Conservation (phyloP, 2,113 vertebrate species). For the Macroglossus sobrinus region DNA sequence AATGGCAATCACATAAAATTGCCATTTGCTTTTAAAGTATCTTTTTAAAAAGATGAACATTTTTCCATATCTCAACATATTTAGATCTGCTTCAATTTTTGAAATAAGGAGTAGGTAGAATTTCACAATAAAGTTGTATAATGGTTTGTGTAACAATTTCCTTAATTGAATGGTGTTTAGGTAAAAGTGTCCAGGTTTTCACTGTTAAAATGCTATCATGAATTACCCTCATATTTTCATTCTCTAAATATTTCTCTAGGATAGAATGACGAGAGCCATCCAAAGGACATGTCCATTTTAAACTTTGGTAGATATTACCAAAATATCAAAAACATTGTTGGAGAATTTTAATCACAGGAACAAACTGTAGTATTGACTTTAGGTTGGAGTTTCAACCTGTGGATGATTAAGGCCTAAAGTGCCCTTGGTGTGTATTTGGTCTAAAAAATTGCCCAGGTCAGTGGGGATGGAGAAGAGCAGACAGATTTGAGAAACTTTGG, state of each 20-base stretch:
- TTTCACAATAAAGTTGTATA: background rate
- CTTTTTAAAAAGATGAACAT: background rate
- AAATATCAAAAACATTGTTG: background rate
- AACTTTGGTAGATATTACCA: background rate
- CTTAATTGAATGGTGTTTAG: background rate
- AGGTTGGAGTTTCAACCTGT: background rate
- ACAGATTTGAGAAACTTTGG: background rate
- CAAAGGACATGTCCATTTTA: background rate
- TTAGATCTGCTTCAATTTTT: constrained; percentile 11
- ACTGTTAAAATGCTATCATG: background rate
- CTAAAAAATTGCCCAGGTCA: background rate
- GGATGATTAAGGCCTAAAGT: background rate
- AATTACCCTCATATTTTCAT: constrained; percentile 2
- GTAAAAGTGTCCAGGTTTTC: constrained; percentile 1
- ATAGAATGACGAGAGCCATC: background rate
- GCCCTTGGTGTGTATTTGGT: background rate
- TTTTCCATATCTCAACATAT: background rate
- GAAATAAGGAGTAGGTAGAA: background rate
- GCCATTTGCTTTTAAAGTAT: background rate
- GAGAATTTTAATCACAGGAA: background rate
- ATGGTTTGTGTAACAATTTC: background rate
- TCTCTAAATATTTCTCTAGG: constrained; percentile 7
- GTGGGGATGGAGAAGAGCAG: background rate
- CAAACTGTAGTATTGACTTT: background rate
- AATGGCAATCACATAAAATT: background rate